A percentile compares a stretch with the other conserved stretches of the same genome.
Evolutionary conservation across 2,113 vertebrate species (phyloP).

Genomic region (Anarhynchus alexandrinus): DNA sequence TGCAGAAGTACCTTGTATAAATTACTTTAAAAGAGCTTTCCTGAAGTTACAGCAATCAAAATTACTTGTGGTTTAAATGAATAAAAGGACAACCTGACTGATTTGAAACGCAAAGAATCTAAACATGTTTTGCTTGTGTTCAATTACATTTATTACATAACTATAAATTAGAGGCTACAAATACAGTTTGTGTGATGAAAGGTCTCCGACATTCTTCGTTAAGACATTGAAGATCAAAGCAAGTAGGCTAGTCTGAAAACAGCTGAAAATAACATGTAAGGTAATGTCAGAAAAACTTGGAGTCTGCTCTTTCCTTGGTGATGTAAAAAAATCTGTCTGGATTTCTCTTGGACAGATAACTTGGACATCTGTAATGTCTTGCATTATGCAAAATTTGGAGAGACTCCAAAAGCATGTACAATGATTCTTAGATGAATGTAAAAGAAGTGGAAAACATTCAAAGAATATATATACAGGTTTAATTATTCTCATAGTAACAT

Average conservation of each 20-base stretch:
- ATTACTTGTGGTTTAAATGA: neutral
- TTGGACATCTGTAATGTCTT: neutral
- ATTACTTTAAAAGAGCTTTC: neutral
- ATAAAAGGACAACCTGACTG: neutral
- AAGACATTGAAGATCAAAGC: neutral
- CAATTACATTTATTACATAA: neutral
- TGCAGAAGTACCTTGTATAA: neutral
- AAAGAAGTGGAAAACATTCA: neutral
- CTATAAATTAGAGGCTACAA: neutral
- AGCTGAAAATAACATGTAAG: neutral
- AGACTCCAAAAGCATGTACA: neutral
- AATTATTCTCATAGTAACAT: neutral
- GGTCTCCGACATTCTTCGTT: neutral
- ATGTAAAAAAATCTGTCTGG: neutral
- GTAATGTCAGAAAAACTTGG: neutral
- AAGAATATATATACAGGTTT: neutral
- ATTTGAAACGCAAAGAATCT: neutral
- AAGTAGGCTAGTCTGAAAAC: neutral
- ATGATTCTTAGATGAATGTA: neutral
- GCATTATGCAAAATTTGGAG: neutral
- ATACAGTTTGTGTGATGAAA: neutral
- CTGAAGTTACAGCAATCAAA: neutral
- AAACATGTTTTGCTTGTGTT: neutral
- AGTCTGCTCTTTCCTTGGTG: neutral
- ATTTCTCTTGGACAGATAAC: neutral